Percentiles rank a stretch among this genome's conserved stretches.
Evolutionary conservation across 53 echinoderm and acorn worm species (phyloP).

Genomic region (Paracentrotus lividus): DNA sequence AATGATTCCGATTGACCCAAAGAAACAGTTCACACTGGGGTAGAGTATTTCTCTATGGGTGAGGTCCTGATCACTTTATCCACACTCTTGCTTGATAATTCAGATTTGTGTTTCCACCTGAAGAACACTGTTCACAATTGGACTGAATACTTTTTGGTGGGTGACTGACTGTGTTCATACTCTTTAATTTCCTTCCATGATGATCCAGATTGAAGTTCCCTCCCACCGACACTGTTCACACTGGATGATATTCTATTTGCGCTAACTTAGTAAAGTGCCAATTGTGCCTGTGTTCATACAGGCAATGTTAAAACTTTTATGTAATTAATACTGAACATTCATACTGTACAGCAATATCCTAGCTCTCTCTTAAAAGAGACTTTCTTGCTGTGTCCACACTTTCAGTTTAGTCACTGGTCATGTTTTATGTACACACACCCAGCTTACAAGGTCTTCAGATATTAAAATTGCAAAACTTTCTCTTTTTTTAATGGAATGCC

Average conservation of each 20-base stretch:
- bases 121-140: slow-evolving; percentile 1
- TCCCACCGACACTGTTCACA: slow-evolving; percentile 33
- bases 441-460: too few species aligned
- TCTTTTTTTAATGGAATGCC: too few species aligned
- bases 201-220: too few species aligned
- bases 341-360: background rate
- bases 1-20: background rate
- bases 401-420: background rate
- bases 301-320: background rate
- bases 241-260: too few species aligned
- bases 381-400: background rate
- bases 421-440: background rate
- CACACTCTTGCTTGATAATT: background rate
- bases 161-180: background rate
- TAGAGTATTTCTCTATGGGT: background rate
- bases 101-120: slow-evolving; percentile 36
- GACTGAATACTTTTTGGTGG: background rate
- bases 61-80: background rate
- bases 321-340: background rate
- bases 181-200: background rate
- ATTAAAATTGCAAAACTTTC: too few species aligned
- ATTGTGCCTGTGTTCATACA: too few species aligned
- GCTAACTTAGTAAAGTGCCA: too few species aligned
- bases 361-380: background rate
- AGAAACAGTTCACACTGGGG: background rate